These are phyloP conservation scores for Perccottus glenii DNA, from an alignment of 2,113 vertebrate genomes.

Conservation along the genomic window DNA sequence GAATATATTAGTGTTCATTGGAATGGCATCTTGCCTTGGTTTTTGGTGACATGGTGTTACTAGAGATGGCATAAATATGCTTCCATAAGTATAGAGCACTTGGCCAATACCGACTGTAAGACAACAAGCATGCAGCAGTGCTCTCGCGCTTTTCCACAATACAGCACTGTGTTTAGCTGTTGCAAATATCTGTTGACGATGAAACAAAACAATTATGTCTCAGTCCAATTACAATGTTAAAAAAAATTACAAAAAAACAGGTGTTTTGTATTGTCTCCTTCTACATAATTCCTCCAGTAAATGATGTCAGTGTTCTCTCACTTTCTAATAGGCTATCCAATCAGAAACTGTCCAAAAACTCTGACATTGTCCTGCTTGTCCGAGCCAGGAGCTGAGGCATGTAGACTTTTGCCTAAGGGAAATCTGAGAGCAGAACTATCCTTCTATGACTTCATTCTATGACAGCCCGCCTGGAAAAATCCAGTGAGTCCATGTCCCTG, in stretches of 20 bases:
- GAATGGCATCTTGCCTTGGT: constrained; percentile 48
- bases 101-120: constrained; percentile 64
- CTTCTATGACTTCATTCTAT: constrained; percentile 18
- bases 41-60: constrained; percentile 53
- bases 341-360: constrained; percentile 37
- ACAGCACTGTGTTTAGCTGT: constrained; percentile 17
- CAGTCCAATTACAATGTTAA: constrained; percentile 24
- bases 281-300: background rate
- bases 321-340: constrained; percentile 25
- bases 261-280: background rate
- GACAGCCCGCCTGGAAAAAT: constrained; percentile 12
- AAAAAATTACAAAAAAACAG: too few relatives aligned
- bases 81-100: constrained; percentile 54
- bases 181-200: background rate
- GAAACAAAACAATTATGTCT: constrained; percentile 32
- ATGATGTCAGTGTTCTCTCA: constrained; percentile 17
- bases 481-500: background rate
- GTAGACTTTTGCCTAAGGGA: constrained; percentile 24
- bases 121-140: constrained; percentile 45
- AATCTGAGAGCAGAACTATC: constrained; percentile 8
- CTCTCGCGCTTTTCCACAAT: constrained; percentile 41
- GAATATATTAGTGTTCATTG: constrained; percentile 35
- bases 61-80: constrained; percentile 57
- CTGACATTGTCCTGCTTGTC: constrained; percentile 20
- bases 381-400: constrained; percentile 33